Base-by-base conservation (phyloP, 2,797 vertebrate species). In the Gadopsis marmoratus region DNA sequence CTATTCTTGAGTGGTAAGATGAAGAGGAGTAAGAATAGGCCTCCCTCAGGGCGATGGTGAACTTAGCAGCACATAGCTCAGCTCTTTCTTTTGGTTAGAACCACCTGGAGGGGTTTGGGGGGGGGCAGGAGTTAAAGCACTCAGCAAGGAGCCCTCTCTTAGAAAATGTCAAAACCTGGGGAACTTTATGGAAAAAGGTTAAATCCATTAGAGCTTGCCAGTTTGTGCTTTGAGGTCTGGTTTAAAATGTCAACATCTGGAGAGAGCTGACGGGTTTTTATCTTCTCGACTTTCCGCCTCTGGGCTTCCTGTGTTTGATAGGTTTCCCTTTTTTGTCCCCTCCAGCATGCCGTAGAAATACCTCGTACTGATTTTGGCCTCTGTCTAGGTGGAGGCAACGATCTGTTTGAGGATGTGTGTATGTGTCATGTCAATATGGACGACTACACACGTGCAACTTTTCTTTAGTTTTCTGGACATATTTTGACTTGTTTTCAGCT, bases 201-300 rank as follows among this genome's bases (percentile, higher is more conserved):
- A 87, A 17, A 77, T 54, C 48, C 54, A 77, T 81, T 64, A 69
- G 59, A 84, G 76, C 9, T 39, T 76, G 62, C 62, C 70, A 60
- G 73, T 73, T 62, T 47, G 47, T 13, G 23, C 76, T 83, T 55
- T 59, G 41, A 87, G 62, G 19, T 69, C 43, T 41, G 33, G 50
- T 81, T 86, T 74, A 14, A 90, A 85, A 89, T 86, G 83, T 89
- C 84, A 84, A 41, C 71, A 71, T 69, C 47, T 63, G 41, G n/a
- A 68, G 23, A 29, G 45, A 61, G 64, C 63, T 63, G 74, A 62
- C 43, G 65, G 68, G 50, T 2, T 39, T 81, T 71, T 71, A 26
- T 11, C 66, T 5, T 51, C 17, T 62, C 11, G 0, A 3, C 56
- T 62, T 5, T 23, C 59, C 14, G 66, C 70, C 61, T 31, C 14